Evolutionary conservation across 2,797 vertebrate species (phyloP), one percentile per base, ranked within the genome.

Genomic region (Chlorospingus semifuscus): DNA sequence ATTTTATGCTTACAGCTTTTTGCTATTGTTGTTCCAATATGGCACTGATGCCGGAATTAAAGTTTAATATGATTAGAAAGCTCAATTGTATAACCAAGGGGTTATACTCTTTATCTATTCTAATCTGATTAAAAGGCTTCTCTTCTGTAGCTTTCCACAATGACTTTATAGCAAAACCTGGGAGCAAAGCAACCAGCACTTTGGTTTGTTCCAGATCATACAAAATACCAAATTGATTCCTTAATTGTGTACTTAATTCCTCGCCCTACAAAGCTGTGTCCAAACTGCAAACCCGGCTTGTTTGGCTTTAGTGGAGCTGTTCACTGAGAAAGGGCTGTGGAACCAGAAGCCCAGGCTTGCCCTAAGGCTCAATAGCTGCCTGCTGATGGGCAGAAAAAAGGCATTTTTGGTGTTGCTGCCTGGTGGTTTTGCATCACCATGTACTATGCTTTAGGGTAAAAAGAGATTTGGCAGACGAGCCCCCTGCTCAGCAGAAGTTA

Each of bases 101-200:
- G 94, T 96, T 96, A 94, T 93, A 83, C 91, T 63, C 94, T 96
- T 96, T 94, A 95, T 97, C 93, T 96, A 60, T 83, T 83, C 87
- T 95, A 96, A 96, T 96, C 96, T 96, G 96, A 96, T 96, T 97
- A 96, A 96, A 96, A 93, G 86, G 92, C 79, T 94, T 93, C 94
- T 91, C 79, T 90, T 93, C 91, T 70, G 89, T 60, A 94, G 93
- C 87, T 93, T 94, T 94, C 85, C 3, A 4, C 82, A 97, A 93
- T 95, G 84, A 66, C 91, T 95, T 94, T 90, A 90, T 17, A 93
- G 34, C 79, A 92, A 92, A 92, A 85, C 79, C 90, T 83, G 65
- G 75, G 68, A 92, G 92, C 76, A 93, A 70, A 93, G 91, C 87
- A 88, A 92, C 72, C 46, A 56, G 89, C 50, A 46, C 50, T 81